phyloP scores from a whole-genome alignment of 2,113 vertebrate genomes.

The Nothobranchius kuhntae region DNA sequence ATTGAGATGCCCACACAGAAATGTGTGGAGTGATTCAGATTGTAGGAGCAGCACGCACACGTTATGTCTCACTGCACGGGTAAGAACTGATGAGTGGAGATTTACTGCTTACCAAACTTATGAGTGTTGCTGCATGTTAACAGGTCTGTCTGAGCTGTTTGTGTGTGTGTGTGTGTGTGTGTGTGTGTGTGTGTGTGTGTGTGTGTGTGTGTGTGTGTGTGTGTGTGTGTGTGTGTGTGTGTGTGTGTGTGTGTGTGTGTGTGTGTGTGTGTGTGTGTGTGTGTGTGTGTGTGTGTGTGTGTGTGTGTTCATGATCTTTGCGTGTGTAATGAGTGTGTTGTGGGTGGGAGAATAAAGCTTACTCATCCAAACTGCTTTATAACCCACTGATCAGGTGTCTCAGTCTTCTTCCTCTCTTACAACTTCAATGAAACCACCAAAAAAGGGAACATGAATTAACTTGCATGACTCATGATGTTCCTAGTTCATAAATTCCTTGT shows the following conservation, averaged over 20 bases:
- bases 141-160: slow-evolving; percentile 11
- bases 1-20: background rate
- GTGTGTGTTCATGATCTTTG: slow-evolving; percentile 51
- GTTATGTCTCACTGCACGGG: slow-evolving; percentile 13
- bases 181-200: too few relatives aligned
- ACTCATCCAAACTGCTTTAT: slow-evolving; percentile 56
- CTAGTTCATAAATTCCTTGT: background rate
- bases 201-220: too few relatives aligned
- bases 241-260: too few relatives aligned
- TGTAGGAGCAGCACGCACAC: slow-evolving; percentile 20
- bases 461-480: slow-evolving; percentile 37
- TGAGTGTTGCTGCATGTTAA: slow-evolving; percentile 11
- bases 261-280: too few relatives aligned
- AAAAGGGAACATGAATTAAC: slow-evolving; percentile 49
- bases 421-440: slow-evolving; percentile 52
- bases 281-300: background rate
- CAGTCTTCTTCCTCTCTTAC: slow-evolving; percentile 28
- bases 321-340: slow-evolving; percentile 66
- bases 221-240: slow-evolving; percentile 40
- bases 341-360: slow-evolving; percentile 53
- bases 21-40: slow-evolving; percentile 11
- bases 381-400: slow-evolving; percentile 56
- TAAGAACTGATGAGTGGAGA: slow-evolving; percentile 28
- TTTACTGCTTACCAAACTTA: slow-evolving; percentile 5
- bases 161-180: too few relatives aligned